A percentile compares a stretch with the other conserved stretches of the same genome.
Conservation (phyloP, 2,888 invertebrate genomes). For the Brenthis daphne region DNA sequence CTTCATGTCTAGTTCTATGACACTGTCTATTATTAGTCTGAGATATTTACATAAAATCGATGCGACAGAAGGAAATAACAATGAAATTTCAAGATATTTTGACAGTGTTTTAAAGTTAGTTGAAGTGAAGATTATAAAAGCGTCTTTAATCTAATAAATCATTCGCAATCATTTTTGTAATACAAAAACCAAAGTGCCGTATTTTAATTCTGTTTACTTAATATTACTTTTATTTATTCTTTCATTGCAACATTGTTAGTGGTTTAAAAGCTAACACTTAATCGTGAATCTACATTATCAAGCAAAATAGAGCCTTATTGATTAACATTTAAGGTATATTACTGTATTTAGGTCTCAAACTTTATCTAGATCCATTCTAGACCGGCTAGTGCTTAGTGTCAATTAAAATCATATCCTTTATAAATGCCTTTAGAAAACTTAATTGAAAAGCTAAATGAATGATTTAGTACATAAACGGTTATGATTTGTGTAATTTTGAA, state of each 20-base stretch:
- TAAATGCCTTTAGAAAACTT: slow-evolving; percentile 5
- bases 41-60: too few relatives aligned
- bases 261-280: not conserved
- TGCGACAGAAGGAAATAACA: too few relatives aligned
- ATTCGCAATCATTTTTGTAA: too few relatives aligned
- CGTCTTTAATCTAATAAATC: too few relatives aligned
- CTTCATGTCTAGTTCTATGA: too few relatives aligned
- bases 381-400: slow-evolving; percentile 2
- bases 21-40: too few relatives aligned
- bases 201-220: not conserved
- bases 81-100: too few relatives aligned
- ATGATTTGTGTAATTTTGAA: not conserved
- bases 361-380: slow-evolving; percentile 2
- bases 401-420: slow-evolving; percentile 11
- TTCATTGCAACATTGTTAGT: not conserved
- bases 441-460: slow-evolving; percentile 11
- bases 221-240: not conserved
- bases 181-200: not conserved
- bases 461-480: not conserved
- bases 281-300: not conserved
- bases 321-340: not conserved
- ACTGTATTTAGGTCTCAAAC: not conserved
- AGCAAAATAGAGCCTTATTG: not conserved
- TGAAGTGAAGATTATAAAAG: too few relatives aligned
- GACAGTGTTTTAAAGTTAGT: too few relatives aligned